Base-by-base conservation (phyloP, 1,140 invertebrate species). In the Solenopsis invicta region DNA sequence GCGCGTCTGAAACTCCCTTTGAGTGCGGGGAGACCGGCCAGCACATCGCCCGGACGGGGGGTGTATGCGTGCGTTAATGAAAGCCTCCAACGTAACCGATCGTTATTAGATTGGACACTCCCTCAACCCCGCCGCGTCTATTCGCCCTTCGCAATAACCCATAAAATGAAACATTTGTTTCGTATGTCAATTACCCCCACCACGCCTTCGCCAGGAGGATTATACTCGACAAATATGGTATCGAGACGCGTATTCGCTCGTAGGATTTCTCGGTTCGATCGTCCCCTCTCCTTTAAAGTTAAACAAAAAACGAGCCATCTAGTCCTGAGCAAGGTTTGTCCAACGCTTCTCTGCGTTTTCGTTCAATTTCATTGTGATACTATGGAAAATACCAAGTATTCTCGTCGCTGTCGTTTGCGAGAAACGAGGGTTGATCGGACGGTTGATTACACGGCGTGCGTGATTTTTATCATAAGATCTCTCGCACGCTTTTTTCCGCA, bases 41-140 rank as follows among this genome's bases (percentile, higher is more conserved):
- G 76, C 75, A 66, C 72, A 29, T 50, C 69, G 56, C 16, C 18
- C 50, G 69, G 78, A 82, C 75, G 62, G 37, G 24, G 50, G 24
- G 90, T 88, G 90, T 92, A 82, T 87, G 91, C 90, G 91, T 93
- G 92, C 88, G 90, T 94, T 95, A 95, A 95, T 95, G 94, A 94
- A 95, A 93, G 93, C 93, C 91, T 95, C 92, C 86, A 91, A 91
- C 91, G 77, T 93, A 93, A 92, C 91, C 94, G 93, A 95, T 94
- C 94, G 93, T 95, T 95, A 95, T 95, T 95, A 93, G 94, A 95
- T 95, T 93, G 93, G 94, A 92, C 94, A 94, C 94, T 93, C 94
- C 94, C 92, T 91, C 90, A 85, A 87, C 85, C 85, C 87, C 87
- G 76, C 81, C 89, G 75, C 88, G 84, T 86, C 81, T 90, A 62